A percentile compares a stretch with the other conserved stretches of the same genome.
Evolutionary conservation across 2,888 invertebrate genomes (phyloP).

Genomic region (Hybos culiciformis): DNA sequence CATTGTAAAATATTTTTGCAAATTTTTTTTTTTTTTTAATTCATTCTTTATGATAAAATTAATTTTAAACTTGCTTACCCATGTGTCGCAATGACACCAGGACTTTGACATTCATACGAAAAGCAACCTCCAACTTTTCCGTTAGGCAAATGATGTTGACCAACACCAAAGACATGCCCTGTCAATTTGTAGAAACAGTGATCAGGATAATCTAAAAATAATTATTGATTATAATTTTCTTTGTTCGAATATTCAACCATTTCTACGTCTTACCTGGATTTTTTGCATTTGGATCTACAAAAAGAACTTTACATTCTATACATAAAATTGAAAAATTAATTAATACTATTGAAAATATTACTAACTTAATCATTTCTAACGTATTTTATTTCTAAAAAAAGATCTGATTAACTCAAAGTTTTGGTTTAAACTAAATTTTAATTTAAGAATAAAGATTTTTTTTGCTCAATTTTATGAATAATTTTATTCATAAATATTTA

Average conservation of each 20-base stretch:
- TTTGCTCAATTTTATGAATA: no score
- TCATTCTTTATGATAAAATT: neutral
- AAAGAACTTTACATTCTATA: neutral
- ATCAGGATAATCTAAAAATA: neutral
- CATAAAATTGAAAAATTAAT: neutral
- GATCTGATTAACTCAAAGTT: no score
- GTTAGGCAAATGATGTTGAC: neutral
- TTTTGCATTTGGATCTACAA: neutral
- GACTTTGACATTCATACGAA: slow-evolving; percentile 1
- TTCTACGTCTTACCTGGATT: neutral
- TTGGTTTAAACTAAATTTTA: no score
- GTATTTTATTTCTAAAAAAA: neutral
- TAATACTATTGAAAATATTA: neutral
- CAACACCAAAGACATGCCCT: neutral
- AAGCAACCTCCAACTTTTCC: slow-evolving; percentile 1
- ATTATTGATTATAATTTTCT: neutral
- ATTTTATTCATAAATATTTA: no score
- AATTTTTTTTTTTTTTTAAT: neutral
- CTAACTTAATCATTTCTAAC: neutral
- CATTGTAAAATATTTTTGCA: neutral
- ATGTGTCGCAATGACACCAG: neutral
- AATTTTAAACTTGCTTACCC: neutral
- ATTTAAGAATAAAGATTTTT: no score
- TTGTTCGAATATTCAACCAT: no score
- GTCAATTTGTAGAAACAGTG: neutral